phyloP scores from a whole-genome alignment of 1,140 invertebrate genomes.

The Diorhabda elongata region DNA sequence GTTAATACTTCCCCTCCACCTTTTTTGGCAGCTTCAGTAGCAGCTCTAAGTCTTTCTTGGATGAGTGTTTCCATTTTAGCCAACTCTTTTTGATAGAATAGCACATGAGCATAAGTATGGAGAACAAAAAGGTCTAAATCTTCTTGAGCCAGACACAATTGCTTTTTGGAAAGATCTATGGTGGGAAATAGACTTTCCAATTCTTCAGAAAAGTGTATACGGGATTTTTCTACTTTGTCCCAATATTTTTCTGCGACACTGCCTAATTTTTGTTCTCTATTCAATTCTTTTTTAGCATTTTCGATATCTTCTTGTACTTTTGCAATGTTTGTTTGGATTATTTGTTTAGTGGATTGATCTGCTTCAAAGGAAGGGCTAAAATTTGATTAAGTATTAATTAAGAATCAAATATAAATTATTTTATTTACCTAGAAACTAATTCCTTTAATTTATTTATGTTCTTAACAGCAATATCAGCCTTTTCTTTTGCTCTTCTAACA shows the following conservation, averaged over 20 bases:
- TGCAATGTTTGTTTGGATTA: constrained; percentile 14
- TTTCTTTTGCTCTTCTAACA: constrained; percentile 52
- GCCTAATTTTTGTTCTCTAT: constrained; percentile 52
- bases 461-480: constrained; percentile 46
- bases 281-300: constrained; percentile 56
- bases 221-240: constrained; percentile 63
- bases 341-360: constrained; percentile 9
- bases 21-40: constrained; percentile 56
- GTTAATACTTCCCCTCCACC: constrained; percentile 46
- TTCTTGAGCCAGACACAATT: constrained; percentile 57
- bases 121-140: constrained; percentile 67
- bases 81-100: constrained; percentile 67
- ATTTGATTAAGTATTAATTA: neutral
- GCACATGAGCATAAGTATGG: constrained; percentile 62
- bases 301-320: constrained; percentile 59
- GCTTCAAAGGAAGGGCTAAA: constrained; percentile 53
- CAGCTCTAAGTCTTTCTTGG: constrained; percentile 58
- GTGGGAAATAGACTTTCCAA: constrained; percentile 68
- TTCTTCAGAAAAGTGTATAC: constrained; percentile 67
- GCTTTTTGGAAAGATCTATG: constrained; percentile 61
- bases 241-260: constrained; percentile 66
- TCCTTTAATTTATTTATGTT: constrained; percentile 36
- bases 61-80: constrained; percentile 62
- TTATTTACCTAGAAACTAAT: constrained; percentile 36
- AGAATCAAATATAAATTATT: neutral